Conservation (phyloP, 2,113 vertebrate species). For the Zeus faber region DNA sequence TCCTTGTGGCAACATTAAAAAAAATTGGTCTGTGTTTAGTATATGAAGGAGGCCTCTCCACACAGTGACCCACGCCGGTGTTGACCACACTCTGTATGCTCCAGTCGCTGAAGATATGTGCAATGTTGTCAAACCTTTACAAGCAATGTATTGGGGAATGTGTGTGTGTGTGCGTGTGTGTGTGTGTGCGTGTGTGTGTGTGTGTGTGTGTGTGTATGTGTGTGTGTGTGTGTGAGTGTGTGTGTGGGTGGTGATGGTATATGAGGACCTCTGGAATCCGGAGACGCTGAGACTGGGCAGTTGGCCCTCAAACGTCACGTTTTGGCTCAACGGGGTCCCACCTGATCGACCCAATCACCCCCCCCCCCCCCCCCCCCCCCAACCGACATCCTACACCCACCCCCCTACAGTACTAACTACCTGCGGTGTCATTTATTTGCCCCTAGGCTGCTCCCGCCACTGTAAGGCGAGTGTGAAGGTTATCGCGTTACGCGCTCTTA, state of each 20-base stretch:
- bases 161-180: not conserved
- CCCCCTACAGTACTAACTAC: too few relatives aligned
- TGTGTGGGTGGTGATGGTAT: not conserved
- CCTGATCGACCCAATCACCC: conserved; percentile 3
- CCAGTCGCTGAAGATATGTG: not conserved
- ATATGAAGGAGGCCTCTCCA: too few relatives aligned
- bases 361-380: not conserved
- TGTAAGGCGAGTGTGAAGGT: conserved; percentile 14
- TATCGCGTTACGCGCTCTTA: conserved; percentile 21
- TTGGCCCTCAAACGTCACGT: not conserved
- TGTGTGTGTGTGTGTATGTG: not conserved
- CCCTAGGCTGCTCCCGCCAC: conserved; percentile 3
- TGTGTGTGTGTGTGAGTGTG: not conserved
- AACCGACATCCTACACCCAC: too few relatives aligned
- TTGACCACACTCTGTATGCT: not conserved
- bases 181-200: not conserved
- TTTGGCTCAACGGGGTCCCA: not conserved
- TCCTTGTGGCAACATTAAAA: too few relatives aligned
- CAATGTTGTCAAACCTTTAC: not conserved
- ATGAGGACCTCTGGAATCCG: not conserved
- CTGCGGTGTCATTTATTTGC: not conserved
- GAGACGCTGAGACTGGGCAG: not conserved
- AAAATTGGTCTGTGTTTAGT: not conserved
- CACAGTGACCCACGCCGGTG: too few relatives aligned
- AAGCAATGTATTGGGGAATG: too few relatives aligned